Percentiles rank a stretch among this genome's conserved stretches.
These are phyloP conservation scores for Antrozous pallidus DNA, from an alignment of 2,797 vertebrate species.

Conservation along the genomic window DNA sequence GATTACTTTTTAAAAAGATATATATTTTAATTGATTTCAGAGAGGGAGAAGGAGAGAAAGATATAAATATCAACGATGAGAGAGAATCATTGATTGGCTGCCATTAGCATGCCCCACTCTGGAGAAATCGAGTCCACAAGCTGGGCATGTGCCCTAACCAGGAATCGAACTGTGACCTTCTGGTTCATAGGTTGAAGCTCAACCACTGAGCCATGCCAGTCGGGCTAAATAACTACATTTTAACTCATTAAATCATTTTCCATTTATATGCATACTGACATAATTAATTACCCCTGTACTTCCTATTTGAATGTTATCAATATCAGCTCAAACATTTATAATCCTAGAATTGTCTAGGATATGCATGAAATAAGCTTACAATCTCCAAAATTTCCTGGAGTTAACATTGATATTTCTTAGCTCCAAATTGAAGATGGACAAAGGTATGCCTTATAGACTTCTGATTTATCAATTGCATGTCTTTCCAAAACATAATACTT, in stretches of 20 bases:
- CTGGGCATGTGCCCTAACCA: too few relatives aligned
- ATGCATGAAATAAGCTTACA: slow-evolving; percentile 28
- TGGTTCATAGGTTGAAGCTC: too few relatives aligned
- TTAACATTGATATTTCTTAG: slow-evolving; percentile 41
- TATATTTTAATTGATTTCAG: too few relatives aligned
- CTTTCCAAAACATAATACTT: neutral
- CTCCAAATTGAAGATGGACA: slow-evolving; percentile 44
- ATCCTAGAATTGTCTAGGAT: neutral
- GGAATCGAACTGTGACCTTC: too few relatives aligned
- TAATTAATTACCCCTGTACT: neutral
- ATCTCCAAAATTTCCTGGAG: slow-evolving; percentile 56
- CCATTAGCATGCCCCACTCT: too few relatives aligned
- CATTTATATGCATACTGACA: slow-evolving; percentile 8
- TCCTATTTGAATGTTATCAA: slow-evolving; percentile 44
- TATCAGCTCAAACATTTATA: slow-evolving; percentile 41
- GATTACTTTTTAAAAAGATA: neutral
- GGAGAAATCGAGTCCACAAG: too few relatives aligned
- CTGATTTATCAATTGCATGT: slow-evolving; percentile 3
- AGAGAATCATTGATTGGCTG: too few relatives aligned
- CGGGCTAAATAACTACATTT: neutral
- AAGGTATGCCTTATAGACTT: neutral
- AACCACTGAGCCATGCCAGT: too few relatives aligned
- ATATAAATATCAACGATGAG: too few relatives aligned
- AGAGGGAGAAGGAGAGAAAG: too few relatives aligned
- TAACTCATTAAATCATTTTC: slow-evolving; percentile 11